Base-by-base conservation (phyloP, 1,140 invertebrate species). In the Caenorhabditis latens region DNA sequence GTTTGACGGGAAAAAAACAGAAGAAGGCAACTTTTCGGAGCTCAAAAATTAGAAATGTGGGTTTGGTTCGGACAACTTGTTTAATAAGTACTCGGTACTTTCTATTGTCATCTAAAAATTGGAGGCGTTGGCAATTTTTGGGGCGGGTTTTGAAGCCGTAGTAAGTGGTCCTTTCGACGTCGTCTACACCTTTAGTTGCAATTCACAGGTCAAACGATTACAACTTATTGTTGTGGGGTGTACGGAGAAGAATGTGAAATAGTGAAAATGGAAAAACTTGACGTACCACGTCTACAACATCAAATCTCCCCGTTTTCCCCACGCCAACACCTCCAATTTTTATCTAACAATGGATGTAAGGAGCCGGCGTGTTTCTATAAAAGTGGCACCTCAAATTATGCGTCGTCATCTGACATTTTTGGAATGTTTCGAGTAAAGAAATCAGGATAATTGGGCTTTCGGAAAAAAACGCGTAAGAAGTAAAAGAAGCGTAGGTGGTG, bases 331-430 rank as follows among this genome's bases (percentile, higher is more conserved):
- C 19, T 58, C 19, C 19, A 14, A 58, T n/a, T n/a, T 14, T n/a
- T n/a, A 53, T 9, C 50, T 9, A 53, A 14, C 19, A 58, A 32
- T 32, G 32, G 32, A 32, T 32, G 32, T 32, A 32, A 32, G 32
- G 32, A 32, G 32, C 32, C 32, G 0, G 32, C 9, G 46, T 50
- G 71, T 79, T 79, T 79, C 71, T 79, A 79, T 79, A 43, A 79
- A 79, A 79, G 71, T 48, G 46, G 71, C 46, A 4, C 71, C 71
- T 79, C 71, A 79, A 79, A 24, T 79, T 79, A 79, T 79, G 9
- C 65, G 16, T 71, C 65, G 71, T 79, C 71, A 79, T 79, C 46
- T 79, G 71, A 79, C 71, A 79, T 79, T 79, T 79, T 79, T 79
- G 71, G 71, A 50, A 53, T 50, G 46, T 50, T 83, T 58, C 53